Evolutionary conservation across 1,140 invertebrate genomes (phyloP).

Genomic region (Microvelia longipes): DNA sequence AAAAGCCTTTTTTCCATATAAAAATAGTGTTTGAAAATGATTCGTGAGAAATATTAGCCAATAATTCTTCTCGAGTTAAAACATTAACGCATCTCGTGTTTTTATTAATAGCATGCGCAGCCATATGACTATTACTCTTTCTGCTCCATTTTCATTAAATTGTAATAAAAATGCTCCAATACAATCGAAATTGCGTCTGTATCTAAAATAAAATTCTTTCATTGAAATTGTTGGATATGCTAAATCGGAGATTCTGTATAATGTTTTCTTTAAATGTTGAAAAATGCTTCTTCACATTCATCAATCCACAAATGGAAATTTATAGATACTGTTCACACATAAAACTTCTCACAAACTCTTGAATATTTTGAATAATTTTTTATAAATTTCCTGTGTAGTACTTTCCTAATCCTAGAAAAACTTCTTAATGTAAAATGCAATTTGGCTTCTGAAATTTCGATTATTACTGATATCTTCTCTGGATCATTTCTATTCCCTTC

Average conservation of each 20-base stretch:
- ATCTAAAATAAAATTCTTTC: slow-evolving; percentile 24
- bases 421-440: neutral
- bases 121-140: too few relatives aligned
- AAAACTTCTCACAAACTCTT: neutral
- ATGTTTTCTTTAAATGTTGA: neutral
- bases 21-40: too few relatives aligned
- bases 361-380: neutral
- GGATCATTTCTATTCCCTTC: neutral
- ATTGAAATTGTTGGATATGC: slow-evolving; percentile 27
- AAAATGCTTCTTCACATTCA: neutral
- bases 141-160: neutral
- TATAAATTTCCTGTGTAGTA: neutral
- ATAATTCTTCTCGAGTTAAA: too few relatives aligned
- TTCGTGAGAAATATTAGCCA: too few relatives aligned
- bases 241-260: slow-evolving; percentile 16
- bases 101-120: too few relatives aligned
- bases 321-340: neutral
- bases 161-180: neutral
- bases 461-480: neutral
- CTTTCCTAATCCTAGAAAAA: neutral
- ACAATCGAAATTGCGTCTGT: slow-evolving; percentile 23
- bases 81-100: too few relatives aligned
- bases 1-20: too few relatives aligned
- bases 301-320: neutral
- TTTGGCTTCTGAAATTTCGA: neutral